These are phyloP conservation scores for Eufriesea mexicana DNA, from an alignment of 1,140 invertebrate species.

Conservation along the genomic window DNA sequence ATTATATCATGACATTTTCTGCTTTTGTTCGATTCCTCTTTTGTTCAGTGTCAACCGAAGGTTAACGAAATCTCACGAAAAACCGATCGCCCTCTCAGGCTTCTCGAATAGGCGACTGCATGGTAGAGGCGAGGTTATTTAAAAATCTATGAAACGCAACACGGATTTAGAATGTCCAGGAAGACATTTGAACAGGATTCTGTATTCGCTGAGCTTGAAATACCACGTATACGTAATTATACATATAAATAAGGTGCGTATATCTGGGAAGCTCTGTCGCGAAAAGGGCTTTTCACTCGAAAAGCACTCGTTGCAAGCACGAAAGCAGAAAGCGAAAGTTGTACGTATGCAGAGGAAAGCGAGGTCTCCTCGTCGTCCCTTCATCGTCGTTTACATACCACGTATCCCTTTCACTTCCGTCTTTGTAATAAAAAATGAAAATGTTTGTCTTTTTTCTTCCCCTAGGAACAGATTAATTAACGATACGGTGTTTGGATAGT, in stretches of 20 bases:
- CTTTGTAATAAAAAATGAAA: conserved; percentile 18
- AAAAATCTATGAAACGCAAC: conserved; percentile 10
- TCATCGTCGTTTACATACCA: neutral
- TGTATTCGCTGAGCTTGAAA: neutral
- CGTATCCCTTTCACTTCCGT: neutral
- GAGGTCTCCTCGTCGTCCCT: neutral
- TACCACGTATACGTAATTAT: conserved; percentile 43
- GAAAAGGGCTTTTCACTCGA: neutral
- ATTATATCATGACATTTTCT: neutral
- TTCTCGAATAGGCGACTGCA: conserved; percentile 5
- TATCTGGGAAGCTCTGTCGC: neutral
- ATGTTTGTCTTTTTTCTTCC: neutral
- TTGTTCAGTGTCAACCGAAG: conserved; percentile 17
- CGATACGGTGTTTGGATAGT: conserved; percentile 25
- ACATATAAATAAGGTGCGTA: conserved; percentile 6
- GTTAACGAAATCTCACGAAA: conserved; percentile 11
- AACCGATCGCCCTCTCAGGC: neutral
- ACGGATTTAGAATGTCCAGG: neutral
- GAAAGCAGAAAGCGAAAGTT: neutral
- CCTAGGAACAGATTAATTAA: conserved; percentile 17
- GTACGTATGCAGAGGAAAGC: no score
- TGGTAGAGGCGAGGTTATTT: conserved; percentile 22
- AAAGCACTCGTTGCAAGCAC: neutral
- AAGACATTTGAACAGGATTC: conserved; percentile 36
- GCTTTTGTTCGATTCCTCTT: neutral